Conservation (phyloP, 2,888 invertebrate genomes). For the Heliconius ismenius region DNA sequence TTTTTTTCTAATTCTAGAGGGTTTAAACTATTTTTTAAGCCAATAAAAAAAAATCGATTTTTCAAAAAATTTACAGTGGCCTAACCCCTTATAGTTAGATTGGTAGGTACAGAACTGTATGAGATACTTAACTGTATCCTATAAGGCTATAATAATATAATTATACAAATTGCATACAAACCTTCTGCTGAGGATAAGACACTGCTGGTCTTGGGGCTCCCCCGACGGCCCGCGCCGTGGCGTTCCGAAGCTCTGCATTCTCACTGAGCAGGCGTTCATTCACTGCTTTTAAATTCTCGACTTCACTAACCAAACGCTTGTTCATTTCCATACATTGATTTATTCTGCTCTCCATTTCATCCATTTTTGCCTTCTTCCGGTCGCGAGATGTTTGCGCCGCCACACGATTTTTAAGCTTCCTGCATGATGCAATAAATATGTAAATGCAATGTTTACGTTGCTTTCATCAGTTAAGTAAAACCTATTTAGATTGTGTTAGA, state of each 20-base stretch:
- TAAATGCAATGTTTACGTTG: neutral
- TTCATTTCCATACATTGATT: constrained; percentile 84
- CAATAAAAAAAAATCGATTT: too few species aligned
- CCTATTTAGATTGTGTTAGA: neutral
- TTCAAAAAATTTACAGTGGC: too few species aligned
- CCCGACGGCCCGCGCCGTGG: constrained; percentile 85
- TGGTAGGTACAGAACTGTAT: too few species aligned
- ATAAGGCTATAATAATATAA: too few species aligned
- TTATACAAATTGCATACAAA: constrained; percentile 17
- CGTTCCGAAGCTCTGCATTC: constrained; percentile 82
- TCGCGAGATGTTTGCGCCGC: constrained; percentile 99
- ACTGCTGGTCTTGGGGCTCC: constrained; percentile 88
- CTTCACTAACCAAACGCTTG: constrained; percentile 84
- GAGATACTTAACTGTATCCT: too few species aligned
- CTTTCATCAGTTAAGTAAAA: neutral
- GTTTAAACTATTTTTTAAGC: too few species aligned
- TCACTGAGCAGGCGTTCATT: constrained; percentile 86
- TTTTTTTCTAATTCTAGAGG: too few species aligned
- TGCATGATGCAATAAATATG: constrained; percentile 60
- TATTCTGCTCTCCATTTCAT: constrained; percentile 90
- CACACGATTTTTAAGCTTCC: constrained; percentile 97
- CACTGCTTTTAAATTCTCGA: constrained; percentile 84
- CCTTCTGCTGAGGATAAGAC: constrained; percentile 97
- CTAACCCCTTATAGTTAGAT: too few species aligned
- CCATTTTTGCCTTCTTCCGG: constrained; percentile 96